These are phyloP conservation scores for Calyptommatus sinebrachiatus DNA, from an alignment of 2,113 vertebrate species.

Conservation along the genomic window DNA sequence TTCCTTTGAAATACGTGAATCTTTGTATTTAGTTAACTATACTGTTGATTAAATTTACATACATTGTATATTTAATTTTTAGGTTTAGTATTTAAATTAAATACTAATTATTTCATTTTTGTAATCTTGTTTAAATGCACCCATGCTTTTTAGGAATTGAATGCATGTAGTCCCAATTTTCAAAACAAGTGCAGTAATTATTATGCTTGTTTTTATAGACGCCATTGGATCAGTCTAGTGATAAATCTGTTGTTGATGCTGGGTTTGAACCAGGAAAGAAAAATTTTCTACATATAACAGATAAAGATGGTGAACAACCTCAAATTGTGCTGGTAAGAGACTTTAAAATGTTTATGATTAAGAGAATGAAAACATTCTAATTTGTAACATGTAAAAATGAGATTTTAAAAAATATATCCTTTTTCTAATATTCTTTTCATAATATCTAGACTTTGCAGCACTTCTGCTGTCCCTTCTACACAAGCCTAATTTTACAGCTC, in stretches of 20 bases:
- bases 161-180: background rate
- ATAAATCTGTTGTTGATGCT: conserved; percentile 86
- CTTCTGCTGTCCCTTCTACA: no score
- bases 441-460: no score
- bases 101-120: background rate
- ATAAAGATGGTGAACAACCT: conserved; percentile 96
- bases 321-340: conserved; percentile 83
- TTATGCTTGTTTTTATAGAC: conserved; percentile 64
- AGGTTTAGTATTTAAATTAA: background rate
- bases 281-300: conserved; percentile 92
- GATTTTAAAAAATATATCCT: no score
- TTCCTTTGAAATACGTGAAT: no score
- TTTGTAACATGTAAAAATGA: no score
- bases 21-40: background rate
- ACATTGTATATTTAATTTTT: background rate
- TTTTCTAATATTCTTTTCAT: no score
- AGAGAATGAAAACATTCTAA: no score
- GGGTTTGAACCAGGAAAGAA: conserved; percentile 94
- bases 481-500: no score
- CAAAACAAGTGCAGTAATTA: background rate
- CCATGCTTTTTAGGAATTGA: background rate
- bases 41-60: background rate
- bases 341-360: background rate
- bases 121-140: background rate
- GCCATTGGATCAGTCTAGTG: conserved; percentile 85